Evolutionary conservation across 2,888 invertebrate genomes (phyloP).

Genomic region (Epistrophe grossulariae): DNA sequence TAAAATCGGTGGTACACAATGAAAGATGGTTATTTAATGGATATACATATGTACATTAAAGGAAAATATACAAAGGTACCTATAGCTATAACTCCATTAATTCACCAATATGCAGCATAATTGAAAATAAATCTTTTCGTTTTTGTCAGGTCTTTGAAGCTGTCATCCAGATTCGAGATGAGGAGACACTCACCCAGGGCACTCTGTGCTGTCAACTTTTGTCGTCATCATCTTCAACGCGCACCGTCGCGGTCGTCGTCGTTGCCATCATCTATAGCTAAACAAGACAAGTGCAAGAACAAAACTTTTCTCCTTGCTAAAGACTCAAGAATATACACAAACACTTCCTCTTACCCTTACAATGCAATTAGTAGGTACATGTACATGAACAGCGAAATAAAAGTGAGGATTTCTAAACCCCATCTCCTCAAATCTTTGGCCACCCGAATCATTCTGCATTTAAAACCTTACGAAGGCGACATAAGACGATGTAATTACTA

Average conservation of each 20-base stretch:
- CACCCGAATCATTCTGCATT: slow-evolving; percentile 8
- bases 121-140: slow-evolving; percentile 67
- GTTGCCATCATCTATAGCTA: slow-evolving; percentile 15
- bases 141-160: slow-evolving; percentile 42
- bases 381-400: slow-evolving; percentile 44
- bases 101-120: slow-evolving; percentile 61
- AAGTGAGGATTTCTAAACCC: slow-evolving; percentile 13
- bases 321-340: slow-evolving; percentile 44
- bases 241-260: neutral
- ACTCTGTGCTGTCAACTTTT: slow-evolving; percentile 33
- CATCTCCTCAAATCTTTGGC: neutral
- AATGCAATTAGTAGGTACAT: slow-evolving; percentile 65
- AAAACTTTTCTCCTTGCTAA: slow-evolving; percentile 42
- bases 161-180: slow-evolving; percentile 22
- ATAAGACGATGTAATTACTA: slow-evolving; percentile 71
- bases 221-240: slow-evolving; percentile 48
- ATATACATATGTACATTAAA: slow-evolving; percentile 1
- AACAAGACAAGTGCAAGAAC: slow-evolving; percentile 51
- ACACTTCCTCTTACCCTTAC: slow-evolving; percentile 47
- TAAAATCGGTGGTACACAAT: neutral
- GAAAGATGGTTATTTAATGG: slow-evolving; percentile 22
- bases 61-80: neutral
- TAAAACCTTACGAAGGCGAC: slow-evolving; percentile 58
- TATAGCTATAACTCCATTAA: slow-evolving; percentile 34
- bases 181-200: neutral